A percentile compares a stretch with the other conserved stretches of the same genome.
Evolutionary conservation across 2,888 invertebrate genomes (phyloP).

Genomic region (Spilosoma lubricipeda): DNA sequence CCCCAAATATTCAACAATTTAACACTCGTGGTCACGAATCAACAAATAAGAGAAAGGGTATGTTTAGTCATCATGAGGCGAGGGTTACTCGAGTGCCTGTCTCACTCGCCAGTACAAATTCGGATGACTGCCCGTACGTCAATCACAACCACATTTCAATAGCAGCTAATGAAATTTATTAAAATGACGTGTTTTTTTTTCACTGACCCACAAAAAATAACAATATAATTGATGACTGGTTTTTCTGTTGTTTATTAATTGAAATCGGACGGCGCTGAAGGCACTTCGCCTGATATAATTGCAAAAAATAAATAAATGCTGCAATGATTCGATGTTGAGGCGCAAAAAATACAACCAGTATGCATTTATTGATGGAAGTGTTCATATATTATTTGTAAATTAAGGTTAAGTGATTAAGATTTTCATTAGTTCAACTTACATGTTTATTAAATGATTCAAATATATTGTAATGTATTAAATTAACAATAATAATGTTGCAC

Average conservation of each 20-base stretch:
- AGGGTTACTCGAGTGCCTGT: slow-evolving; percentile 60
- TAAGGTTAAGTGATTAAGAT: not conserved
- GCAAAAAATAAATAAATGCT: slow-evolving; percentile 27
- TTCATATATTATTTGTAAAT: not conserved
- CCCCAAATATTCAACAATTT: slow-evolving; percentile 30
- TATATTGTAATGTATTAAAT: no score
- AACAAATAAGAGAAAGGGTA: slow-evolving; percentile 48
- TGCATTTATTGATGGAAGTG: not conserved
- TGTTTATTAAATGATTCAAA: not conserved
- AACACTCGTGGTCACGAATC: slow-evolving; percentile 38
- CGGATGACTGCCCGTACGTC: slow-evolving; percentile 70
- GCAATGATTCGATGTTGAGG: slow-evolving; percentile 3
- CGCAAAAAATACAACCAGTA: slow-evolving; percentile 33
- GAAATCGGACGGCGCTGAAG: slow-evolving; percentile 44
- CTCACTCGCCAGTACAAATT: slow-evolving; percentile 73
- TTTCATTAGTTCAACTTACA: not conserved
- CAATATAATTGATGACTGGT: slow-evolving; percentile 56
- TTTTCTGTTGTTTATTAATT: slow-evolving; percentile 51
- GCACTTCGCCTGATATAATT: slow-evolving; percentile 31
- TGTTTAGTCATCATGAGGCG: slow-evolving; percentile 60
- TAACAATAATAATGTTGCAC: no score
- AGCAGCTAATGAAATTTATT: slow-evolving; percentile 65
- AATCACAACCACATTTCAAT: slow-evolving; percentile 60
- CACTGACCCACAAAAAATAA: slow-evolving; percentile 45
- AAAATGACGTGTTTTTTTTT: slow-evolving; percentile 58